These are phyloP conservation scores for Aspiorhynchus laticeps DNA, from an alignment of 2,113 vertebrate species.

Conservation along the genomic window DNA sequence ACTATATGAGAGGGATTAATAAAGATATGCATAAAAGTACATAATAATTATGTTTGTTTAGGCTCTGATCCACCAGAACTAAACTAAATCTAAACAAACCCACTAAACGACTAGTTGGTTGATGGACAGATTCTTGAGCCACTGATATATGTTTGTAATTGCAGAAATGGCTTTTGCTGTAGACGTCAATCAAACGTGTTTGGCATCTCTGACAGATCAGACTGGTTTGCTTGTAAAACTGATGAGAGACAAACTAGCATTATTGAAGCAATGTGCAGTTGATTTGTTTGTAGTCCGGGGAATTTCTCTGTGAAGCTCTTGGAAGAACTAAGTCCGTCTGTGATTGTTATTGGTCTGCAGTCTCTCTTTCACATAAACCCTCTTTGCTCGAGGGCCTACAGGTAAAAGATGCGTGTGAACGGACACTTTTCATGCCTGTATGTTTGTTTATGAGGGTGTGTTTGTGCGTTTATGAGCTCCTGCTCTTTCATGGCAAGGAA, in stretches of 20 bases:
- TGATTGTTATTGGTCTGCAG: neutral
- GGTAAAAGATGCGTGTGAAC: slow-evolving; percentile 38
- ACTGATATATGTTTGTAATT: neutral
- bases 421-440: slow-evolving; percentile 27
- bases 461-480: slow-evolving; percentile 18
- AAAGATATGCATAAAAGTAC: neutral
- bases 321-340: too few species aligned
- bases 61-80: neutral
- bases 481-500: slow-evolving; percentile 8
- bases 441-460: slow-evolving; percentile 49
- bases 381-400: neutral
- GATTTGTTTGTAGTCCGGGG: neutral
- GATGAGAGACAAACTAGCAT: neutral
- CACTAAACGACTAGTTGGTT: neutral
- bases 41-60: neutral
- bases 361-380: slow-evolving; percentile 11
- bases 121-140: neutral
- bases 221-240: neutral
- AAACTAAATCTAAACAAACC: neutral
- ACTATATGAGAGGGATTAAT: neutral
- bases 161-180: neutral
- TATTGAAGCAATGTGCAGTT: neutral
- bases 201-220: neutral
- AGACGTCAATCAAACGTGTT: neutral
- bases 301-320: neutral